Percentiles rank a stretch among this genome's conserved stretches.
These are phyloP conservation scores for Poeciliopsis retropinna DNA, from an alignment of 2,113 vertebrate species.

Conservation along the genomic window DNA sequence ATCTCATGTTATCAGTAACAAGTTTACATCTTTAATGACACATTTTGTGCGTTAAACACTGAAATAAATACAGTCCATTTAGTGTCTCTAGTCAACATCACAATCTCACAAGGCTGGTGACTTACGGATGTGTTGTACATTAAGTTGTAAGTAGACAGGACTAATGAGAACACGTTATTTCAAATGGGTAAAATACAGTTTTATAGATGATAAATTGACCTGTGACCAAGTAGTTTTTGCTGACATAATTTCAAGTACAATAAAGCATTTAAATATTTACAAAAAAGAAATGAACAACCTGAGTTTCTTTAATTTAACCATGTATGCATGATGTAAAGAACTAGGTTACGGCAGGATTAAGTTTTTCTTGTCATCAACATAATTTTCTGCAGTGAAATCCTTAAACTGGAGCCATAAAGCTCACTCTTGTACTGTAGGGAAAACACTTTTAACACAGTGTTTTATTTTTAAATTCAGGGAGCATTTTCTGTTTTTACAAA, in stretches of 20 bases:
- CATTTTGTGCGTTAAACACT: constrained; percentile 26
- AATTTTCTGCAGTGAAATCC: constrained; percentile 20
- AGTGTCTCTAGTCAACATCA: constrained; percentile 42
- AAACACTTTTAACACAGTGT: neutral
- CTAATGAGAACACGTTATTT: too few species aligned
- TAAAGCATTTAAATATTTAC: neutral
- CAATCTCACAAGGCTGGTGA: neutral
- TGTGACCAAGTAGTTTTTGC: neutral
- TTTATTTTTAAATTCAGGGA: constrained; percentile 2
- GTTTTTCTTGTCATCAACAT: neutral
- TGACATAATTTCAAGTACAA: constrained; percentile 39
- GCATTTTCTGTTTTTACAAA: constrained; percentile 17
- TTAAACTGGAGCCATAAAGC: constrained; percentile 18
- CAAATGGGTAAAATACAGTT: constrained; percentile 9
- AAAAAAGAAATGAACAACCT: constrained; percentile 15
- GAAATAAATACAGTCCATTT: constrained; percentile 51
- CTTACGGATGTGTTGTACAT: neutral
- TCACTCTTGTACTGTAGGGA: constrained; percentile 2
- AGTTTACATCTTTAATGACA: constrained; percentile 1
- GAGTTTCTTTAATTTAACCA: constrained; percentile 21
- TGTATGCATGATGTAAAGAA: constrained; percentile 3
- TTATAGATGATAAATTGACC: neutral
- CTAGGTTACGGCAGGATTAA: neutral
- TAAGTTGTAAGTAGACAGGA: constrained; percentile 10
- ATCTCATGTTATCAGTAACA: constrained; percentile 29